Conservation (phyloP, 2,888 invertebrate genomes). For the Adela reaumurella region DNA sequence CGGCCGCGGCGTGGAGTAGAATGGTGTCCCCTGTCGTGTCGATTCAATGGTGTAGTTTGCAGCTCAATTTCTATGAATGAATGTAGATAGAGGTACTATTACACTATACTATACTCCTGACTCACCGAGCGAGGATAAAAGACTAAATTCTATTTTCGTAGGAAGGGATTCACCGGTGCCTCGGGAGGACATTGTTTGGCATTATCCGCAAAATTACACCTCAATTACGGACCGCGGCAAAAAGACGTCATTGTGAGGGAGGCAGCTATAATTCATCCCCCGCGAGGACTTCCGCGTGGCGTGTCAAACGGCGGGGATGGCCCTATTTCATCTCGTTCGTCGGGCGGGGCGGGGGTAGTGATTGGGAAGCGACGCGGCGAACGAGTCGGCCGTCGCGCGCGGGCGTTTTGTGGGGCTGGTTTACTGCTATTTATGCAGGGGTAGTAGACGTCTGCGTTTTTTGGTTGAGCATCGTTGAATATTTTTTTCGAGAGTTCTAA, state of each 20-base stretch:
- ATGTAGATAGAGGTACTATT: too few species aligned
- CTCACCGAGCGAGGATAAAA: slow-evolving; percentile 27
- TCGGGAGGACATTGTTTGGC: slow-evolving; percentile 24
- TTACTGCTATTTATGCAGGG: too few species aligned
- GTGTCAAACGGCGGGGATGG: slow-evolving; percentile 4
- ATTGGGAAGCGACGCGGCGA: too few species aligned
- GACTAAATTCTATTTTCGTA: slow-evolving; percentile 25
- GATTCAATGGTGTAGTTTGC: not conserved
- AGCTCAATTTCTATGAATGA: slow-evolving; percentile 23
- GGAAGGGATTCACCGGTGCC: slow-evolving; percentile 22
- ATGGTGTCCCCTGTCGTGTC: too few species aligned
- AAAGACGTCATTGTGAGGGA: slow-evolving; percentile 32
- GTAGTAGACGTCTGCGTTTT: too few species aligned
- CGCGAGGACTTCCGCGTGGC: slow-evolving; percentile 32
- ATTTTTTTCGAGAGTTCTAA: too few species aligned
- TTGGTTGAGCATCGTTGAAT: too few species aligned
- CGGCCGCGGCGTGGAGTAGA: not conserved
- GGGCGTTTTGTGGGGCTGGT: too few species aligned
- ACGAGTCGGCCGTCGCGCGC: too few species aligned
- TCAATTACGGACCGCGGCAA: slow-evolving; percentile 32
- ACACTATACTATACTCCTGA: too few species aligned
- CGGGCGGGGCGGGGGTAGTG: too few species aligned
- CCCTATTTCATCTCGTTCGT: too few species aligned
- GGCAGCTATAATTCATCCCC: slow-evolving; percentile 35
- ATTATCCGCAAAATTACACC: slow-evolving; percentile 40